Evolutionary conservation across 1,140 invertebrate genomes (phyloP).

Genomic region (Sinella curviseta): DNA sequence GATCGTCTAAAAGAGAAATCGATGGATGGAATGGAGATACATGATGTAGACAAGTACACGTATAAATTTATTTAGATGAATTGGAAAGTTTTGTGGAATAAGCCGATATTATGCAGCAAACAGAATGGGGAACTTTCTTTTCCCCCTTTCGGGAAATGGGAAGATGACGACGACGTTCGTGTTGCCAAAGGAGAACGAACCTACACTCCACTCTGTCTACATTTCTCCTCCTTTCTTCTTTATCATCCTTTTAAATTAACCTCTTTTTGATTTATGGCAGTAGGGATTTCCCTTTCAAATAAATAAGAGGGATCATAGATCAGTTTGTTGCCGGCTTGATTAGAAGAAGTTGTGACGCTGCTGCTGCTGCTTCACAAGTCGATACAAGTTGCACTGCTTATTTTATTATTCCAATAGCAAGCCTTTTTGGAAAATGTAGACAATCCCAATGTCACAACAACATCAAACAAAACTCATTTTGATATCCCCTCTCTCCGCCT

Average conservation of each 20-base stretch:
- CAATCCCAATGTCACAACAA: not conserved
- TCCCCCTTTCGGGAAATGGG: too few species aligned
- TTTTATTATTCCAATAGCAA: not conserved
- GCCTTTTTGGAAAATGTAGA: not conserved
- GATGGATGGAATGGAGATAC: too few species aligned
- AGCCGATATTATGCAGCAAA: too few species aligned
- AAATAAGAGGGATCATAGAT: not conserved
- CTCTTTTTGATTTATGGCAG: constrained; percentile 18
- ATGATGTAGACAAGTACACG: too few species aligned
- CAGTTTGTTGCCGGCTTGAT: not conserved
- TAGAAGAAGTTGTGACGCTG: not conserved
- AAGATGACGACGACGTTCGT: too few species aligned
- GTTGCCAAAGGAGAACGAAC: too few species aligned
- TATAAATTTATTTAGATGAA: too few species aligned
- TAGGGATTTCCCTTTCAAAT: too few species aligned
- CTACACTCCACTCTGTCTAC: too few species aligned
- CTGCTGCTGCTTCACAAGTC: not conserved
- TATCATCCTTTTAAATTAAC: constrained; percentile 13
- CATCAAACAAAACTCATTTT: not conserved
- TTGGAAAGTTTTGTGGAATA: too few species aligned
- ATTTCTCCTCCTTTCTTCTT: not conserved
- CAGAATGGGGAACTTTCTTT: too few species aligned
- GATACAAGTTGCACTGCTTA: not conserved
- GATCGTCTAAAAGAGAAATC: too few species aligned
- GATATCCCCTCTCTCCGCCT: not conserved